Evolutionary conservation across 64 coral and sea anemone genomes (phyloP).

Genomic region (Platygyra sinensis): DNA sequence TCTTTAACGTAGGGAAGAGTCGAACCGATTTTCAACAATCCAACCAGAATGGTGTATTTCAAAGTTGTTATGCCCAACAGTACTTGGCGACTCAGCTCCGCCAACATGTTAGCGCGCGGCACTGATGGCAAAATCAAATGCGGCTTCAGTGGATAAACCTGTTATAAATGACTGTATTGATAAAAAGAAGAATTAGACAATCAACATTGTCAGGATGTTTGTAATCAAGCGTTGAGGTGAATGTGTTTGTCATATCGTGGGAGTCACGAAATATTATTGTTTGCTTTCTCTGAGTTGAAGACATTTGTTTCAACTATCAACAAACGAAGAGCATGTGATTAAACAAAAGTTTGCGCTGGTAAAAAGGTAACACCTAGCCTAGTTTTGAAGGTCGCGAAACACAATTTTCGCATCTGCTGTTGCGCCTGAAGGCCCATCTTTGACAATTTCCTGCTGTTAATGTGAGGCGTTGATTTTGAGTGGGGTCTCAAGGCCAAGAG

Average conservation of each 20-base stretch:
- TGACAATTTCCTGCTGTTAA: neutral
- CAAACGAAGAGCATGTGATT: neutral
- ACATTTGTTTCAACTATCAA: neutral
- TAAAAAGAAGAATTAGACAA: neutral
- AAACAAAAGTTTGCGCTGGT: neutral
- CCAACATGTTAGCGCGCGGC: neutral
- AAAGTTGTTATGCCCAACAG: neutral
- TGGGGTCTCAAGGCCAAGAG: neutral
- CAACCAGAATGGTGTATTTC: neutral
- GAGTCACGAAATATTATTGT: neutral
- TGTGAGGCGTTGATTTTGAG: too few relatives aligned
- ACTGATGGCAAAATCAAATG: neutral
- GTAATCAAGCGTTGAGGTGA: neutral
- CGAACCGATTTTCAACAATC: neutral
- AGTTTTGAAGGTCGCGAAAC: neutral
- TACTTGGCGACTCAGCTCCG: neutral
- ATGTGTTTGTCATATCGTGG: neutral
- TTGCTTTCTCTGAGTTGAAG: neutral
- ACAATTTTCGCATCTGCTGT: neutral
- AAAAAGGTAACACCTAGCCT: neutral
- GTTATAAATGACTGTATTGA: neutral
- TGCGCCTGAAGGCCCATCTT: neutral
- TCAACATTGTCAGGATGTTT: neutral
- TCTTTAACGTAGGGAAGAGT: neutral
- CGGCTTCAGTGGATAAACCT: neutral